Conservation (phyloP, 1,140 invertebrate species). For the Marisa cornuarietis region DNA sequence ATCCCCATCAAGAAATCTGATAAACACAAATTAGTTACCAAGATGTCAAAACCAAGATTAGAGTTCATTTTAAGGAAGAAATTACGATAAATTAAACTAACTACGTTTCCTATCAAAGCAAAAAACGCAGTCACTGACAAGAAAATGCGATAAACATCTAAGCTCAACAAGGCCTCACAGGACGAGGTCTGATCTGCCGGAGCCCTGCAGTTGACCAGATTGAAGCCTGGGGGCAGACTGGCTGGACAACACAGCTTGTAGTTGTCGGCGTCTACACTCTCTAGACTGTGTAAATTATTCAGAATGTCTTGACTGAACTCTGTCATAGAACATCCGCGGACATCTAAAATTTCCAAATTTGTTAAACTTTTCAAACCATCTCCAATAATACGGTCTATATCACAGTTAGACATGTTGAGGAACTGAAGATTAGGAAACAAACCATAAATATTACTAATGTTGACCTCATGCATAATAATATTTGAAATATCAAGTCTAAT, state of each 20-base stretch:
- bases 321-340: not conserved
- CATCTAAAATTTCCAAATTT: not conserved
- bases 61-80: slow-evolving; percentile 3
- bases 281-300: not conserved
- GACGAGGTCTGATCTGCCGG: slow-evolving; percentile 1
- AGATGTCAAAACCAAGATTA: slow-evolving; percentile 11
- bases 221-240: not conserved
- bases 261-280: not conserved
- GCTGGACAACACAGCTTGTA: slow-evolving; percentile 17
- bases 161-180: not conserved
- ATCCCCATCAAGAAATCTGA: slow-evolving; percentile 52
- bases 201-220: not conserved
- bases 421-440: not conserved
- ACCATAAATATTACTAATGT: not conserved
- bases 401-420: not conserved
- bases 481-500: not conserved
- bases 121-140: slow-evolving; percentile 34
- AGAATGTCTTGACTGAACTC: not conserved
- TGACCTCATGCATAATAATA: not conserved
- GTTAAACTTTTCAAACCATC: not conserved
- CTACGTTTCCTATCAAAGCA: slow-evolving; percentile 41
- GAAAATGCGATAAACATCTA: slow-evolving; percentile 15
- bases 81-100: slow-evolving; percentile 27
- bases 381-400: not conserved
- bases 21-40: slow-evolving; percentile 40